A percentile compares a stretch with the other conserved stretches of the same genome.
Conservation (phyloP, 2,888 invertebrate genomes). For the Ethmia dodecea region DNA sequence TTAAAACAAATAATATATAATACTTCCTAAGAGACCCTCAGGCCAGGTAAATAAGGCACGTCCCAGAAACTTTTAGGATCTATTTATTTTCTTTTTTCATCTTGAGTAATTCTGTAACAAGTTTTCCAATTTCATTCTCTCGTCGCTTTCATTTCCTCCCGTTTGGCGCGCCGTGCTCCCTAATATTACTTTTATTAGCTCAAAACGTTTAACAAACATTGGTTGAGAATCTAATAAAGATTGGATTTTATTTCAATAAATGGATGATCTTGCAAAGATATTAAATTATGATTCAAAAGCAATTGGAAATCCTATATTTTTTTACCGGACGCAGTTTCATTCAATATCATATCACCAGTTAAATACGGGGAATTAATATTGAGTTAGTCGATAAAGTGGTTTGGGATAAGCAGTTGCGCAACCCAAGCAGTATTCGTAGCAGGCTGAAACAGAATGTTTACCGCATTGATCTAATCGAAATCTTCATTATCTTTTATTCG, state of each 20-base stretch:
- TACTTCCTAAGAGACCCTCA: constrained; percentile 26
- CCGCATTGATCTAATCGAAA: constrained; percentile 61
- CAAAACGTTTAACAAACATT: constrained; percentile 74
- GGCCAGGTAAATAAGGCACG: constrained; percentile 40
- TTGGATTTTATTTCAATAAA: constrained; percentile 51
- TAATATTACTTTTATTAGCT: constrained; percentile 75
- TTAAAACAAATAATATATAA: constrained; percentile 24
- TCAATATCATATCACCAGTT: too few species aligned
- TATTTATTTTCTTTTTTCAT: constrained; percentile 68
- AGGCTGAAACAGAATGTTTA: constrained; percentile 36
- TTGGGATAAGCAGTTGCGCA: constrained; percentile 1
- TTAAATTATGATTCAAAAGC: neutral
- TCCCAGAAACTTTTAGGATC: constrained; percentile 54
- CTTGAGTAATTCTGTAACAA: constrained; percentile 70
- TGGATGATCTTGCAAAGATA: constrained; percentile 24
- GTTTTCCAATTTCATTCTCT: constrained; percentile 77
- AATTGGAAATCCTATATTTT: too few species aligned
- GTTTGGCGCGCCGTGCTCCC: constrained; percentile 51
- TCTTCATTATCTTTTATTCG: constrained; percentile 69
- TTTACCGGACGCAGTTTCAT: too few species aligned
- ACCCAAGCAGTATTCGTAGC: neutral
- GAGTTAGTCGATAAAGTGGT: too few species aligned
- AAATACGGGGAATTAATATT: too few species aligned
- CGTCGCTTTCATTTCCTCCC: constrained; percentile 72
- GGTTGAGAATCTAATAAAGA: constrained; percentile 62